A percentile compares a stretch with the other conserved stretches of the same genome.
These are phyloP conservation scores for Sphaeridia pumilis DNA, from an alignment of 2,888 invertebrate genomes.

Conservation along the genomic window DNA sequence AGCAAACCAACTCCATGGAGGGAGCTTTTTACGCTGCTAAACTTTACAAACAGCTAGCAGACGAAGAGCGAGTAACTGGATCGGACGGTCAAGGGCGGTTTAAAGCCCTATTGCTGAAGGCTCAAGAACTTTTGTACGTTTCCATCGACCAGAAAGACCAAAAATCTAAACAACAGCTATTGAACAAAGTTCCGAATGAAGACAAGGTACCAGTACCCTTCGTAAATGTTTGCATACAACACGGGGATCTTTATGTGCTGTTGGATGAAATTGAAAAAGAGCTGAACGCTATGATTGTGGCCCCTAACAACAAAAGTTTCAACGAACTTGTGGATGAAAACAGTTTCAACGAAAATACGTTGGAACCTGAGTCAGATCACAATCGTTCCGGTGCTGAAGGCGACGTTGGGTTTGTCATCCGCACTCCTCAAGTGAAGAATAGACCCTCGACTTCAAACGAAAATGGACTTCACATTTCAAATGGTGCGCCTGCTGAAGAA, in stretches of 20 bases:
- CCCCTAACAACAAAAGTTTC: neutral
- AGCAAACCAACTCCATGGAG: constrained; percentile 2
- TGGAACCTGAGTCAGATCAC: neutral
- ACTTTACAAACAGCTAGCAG: constrained; percentile 10
- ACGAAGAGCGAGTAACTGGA: constrained; percentile 1
- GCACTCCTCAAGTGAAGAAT: constrained; percentile 2
- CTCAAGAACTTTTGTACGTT: constrained; percentile 8
- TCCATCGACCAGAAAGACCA: constrained; percentile 3
- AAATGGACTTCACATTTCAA: neutral
- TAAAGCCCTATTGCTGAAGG: constrained; percentile 8
- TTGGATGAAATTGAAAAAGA: constrained; percentile 10
- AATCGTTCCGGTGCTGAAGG: neutral
- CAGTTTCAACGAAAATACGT: neutral
- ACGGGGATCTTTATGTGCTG: neutral
- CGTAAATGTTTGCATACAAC: neutral
- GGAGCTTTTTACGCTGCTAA: constrained; percentile 3
- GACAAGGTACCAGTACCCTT: neutral
- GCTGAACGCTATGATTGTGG: neutral
- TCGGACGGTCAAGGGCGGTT: neutral
- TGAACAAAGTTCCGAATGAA: neutral
- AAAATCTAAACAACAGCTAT: neutral
- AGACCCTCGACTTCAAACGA: neutral
- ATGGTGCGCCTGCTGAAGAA: neutral
- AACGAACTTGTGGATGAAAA: neutral
- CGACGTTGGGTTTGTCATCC: neutral